Percentiles rank a stretch among this genome's conserved stretches.
Conservation (phyloP, 2,888 invertebrate genomes). For the Crossocerus cetratus region DNA sequence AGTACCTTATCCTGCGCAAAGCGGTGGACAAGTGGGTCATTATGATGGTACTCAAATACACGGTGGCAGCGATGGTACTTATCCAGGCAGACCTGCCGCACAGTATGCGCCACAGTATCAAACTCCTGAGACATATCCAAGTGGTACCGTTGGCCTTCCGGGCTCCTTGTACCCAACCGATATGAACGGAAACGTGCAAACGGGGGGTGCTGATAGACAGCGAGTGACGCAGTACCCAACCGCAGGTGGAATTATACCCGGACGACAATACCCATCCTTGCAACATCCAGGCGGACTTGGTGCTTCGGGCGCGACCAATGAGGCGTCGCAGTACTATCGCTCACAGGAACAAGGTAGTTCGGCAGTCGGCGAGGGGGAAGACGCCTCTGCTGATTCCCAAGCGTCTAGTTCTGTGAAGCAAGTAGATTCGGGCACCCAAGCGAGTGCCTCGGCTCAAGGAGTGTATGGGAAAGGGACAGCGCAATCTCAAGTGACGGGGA, state of each 20-base stretch:
- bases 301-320: slow-evolving; percentile 3
- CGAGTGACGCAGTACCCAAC: not conserved
- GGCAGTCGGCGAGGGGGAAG: slow-evolving; percentile 54
- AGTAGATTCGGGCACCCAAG: slow-evolving; percentile 83
- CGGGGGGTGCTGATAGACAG: not conserved
- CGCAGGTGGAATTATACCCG: slow-evolving; percentile 2
- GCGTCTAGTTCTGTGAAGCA: slow-evolving; percentile 83
- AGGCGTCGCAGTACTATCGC: slow-evolving; percentile 35
- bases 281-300: slow-evolving; percentile 25
- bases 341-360: slow-evolving; percentile 23
- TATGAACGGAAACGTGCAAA: no score
- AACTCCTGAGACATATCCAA: not conserved
- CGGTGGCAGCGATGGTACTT: not conserved
- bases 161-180: not conserved
- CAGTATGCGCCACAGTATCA: not conserved
- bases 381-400: slow-evolving; percentile 86
- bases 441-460: slow-evolving; percentile 88
- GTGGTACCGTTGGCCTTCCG: not conserved
- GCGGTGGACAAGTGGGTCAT: not conserved
- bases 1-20: not conserved
- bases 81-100: not conserved
- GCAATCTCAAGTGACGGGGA: slow-evolving; percentile 90
- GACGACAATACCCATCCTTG: slow-evolving; percentile 27
- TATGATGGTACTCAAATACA: not conserved
- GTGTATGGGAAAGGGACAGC: slow-evolving; percentile 86